A percentile compares a stretch with the other conserved stretches of the same genome.
These are phyloP conservation scores for Sebastiscus albofasciatus DNA, from an alignment of 2,797 vertebrate species.

Conservation along the genomic window DNA sequence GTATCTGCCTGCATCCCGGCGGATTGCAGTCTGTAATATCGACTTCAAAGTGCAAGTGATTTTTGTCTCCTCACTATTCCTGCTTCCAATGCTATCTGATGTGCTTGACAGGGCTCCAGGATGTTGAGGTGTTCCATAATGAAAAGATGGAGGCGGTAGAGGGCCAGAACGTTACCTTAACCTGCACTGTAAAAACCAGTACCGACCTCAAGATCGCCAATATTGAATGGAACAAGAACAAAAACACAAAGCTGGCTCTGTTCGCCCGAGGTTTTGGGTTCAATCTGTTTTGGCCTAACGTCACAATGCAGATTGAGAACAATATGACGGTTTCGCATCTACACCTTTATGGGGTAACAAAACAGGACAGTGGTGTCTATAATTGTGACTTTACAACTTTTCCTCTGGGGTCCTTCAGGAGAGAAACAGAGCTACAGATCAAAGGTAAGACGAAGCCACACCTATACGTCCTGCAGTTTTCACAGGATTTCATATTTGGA, in stretches of 20 bases:
- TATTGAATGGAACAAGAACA: conserved; percentile 66
- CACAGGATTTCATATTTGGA: background rate
- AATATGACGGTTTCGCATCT: conserved; percentile 20
- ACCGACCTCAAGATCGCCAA: background rate
- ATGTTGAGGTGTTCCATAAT: background rate
- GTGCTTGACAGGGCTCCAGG: conserved; percentile 54
- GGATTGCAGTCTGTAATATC: conserved; percentile 26
- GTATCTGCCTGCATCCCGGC: conserved; percentile 42
- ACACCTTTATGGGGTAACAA: conserved; percentile 34
- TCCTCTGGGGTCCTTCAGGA: conserved; percentile 43
- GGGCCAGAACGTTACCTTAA: conserved; percentile 62
- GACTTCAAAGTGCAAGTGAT: conserved; percentile 48
- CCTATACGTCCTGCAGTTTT: background rate
- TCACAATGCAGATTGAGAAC: background rate
- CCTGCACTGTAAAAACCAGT: conserved; percentile 20
- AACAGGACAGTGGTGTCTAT: conserved; percentile 63
- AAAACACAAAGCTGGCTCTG: conserved; percentile 48
- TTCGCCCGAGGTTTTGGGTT: fast-evolving
- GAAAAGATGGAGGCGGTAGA: conserved; percentile 31
- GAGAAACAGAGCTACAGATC: conserved; percentile 50
- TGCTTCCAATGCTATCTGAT: conserved; percentile 40
- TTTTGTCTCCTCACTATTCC: conserved; percentile 39
- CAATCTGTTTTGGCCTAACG: fast-evolving
- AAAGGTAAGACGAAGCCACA: conserved; percentile 64
- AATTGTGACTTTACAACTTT: conserved; percentile 59